Conservation (phyloP, 2,888 invertebrate genomes). For the Spodoptera exigua region DNA sequence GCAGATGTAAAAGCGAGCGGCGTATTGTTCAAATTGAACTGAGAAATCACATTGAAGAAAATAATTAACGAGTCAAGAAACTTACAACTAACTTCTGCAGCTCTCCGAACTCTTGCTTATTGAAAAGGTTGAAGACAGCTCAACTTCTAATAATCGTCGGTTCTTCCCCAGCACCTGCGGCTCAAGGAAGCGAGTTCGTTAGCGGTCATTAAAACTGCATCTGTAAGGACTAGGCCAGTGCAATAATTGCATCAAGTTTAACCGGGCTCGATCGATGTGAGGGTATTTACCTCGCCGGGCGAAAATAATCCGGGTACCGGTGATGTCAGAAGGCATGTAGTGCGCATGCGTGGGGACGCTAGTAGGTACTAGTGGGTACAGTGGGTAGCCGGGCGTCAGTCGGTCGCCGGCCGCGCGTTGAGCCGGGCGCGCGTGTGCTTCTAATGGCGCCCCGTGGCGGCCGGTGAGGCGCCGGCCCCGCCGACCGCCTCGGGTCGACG, state of each 20-base stretch:
- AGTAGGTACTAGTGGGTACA: constrained; percentile 59
- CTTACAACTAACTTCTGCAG: constrained; percentile 34
- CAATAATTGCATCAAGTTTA: constrained; percentile 89
- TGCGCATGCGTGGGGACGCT: constrained; percentile 67
- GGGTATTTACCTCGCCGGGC: constrained; percentile 89
- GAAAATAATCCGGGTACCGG: constrained; percentile 88
- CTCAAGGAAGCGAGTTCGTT: constrained; percentile 46
- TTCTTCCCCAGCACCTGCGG: constrained; percentile 23
- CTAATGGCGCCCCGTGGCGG: constrained; percentile 87
- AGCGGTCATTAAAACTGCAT: constrained; percentile 75
- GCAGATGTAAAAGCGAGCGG: not conserved
- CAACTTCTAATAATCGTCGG: constrained; percentile 18
- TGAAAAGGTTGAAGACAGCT: constrained; percentile 29
- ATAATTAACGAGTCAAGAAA: constrained; percentile 35
- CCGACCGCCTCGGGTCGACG: constrained; percentile 89
- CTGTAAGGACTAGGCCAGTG: constrained; percentile 84
- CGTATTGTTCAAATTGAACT: constrained; percentile 15
- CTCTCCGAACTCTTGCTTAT: constrained; percentile 21
- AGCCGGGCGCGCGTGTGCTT: constrained; percentile 84
- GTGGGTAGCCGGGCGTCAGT: constrained; percentile 65
- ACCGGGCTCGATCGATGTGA: constrained; percentile 88
- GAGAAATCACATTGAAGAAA: constrained; percentile 8
- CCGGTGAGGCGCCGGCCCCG: constrained; percentile 89
- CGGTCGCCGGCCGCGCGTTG: constrained; percentile 85
- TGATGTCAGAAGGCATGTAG: constrained; percentile 80